phyloP scores from a whole-genome alignment of 2,888 invertebrate genomes.

The Pemphredon lugubris region DNA sequence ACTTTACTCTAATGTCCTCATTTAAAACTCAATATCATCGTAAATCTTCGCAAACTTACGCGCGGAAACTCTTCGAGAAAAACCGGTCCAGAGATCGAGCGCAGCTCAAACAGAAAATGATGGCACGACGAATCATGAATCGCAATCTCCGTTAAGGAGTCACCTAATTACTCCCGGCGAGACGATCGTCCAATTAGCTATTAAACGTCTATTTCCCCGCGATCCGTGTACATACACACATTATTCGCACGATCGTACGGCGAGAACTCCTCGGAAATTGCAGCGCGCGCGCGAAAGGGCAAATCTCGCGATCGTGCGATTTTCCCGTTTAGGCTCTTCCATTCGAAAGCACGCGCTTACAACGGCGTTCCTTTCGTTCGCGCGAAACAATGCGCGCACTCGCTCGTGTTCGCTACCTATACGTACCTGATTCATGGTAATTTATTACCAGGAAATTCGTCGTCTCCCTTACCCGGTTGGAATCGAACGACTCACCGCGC shows the following conservation, averaged over 20 bases:
- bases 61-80: too few species aligned
- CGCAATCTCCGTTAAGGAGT: background rate
- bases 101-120: too few species aligned
- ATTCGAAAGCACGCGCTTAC: background rate
- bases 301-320: constrained; percentile 42
- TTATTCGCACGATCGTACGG: background rate
- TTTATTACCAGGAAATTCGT: constrained; percentile 62
- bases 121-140: too few species aligned
- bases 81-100: too few species aligned
- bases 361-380: constrained; percentile 28
- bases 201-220: background rate
- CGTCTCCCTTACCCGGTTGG: constrained; percentile 46
- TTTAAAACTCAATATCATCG: too few species aligned
- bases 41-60: too few species aligned
- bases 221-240: too few species aligned
- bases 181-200: background rate
- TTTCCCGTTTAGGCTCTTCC: constrained; percentile 41
- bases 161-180: background rate
- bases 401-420: constrained; percentile 7
- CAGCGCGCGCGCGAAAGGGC: constrained; percentile 39
- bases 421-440: constrained; percentile 65
- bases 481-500: constrained; percentile 32
- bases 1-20: too few species aligned
- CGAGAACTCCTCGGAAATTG: constrained; percentile 3
- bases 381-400: constrained; percentile 42